Evolutionary conservation across 2,113 vertebrate genomes (phyloP).

Genomic region (Hemiscyllium ocellatum): DNA sequence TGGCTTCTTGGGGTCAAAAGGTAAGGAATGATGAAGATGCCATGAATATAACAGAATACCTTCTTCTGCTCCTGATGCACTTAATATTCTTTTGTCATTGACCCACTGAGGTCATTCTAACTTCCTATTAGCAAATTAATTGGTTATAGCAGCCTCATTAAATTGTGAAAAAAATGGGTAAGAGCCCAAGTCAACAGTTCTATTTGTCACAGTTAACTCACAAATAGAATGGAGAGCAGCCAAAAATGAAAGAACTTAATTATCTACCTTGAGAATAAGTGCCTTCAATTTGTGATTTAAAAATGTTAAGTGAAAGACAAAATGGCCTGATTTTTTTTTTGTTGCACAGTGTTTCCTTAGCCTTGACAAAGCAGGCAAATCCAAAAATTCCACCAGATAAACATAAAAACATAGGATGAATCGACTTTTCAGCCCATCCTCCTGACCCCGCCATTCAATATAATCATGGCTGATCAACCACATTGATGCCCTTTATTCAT

Average conservation of each 20-base stretch:
- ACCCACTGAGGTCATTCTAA: not conserved
- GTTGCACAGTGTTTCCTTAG: too few species aligned
- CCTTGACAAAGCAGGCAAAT: too few species aligned
- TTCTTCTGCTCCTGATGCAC: not conserved
- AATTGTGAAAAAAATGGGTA: constrained; percentile 23
- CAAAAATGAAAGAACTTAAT: constrained; percentile 6
- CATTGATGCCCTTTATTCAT: too few species aligned
- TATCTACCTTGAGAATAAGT: constrained; percentile 14
- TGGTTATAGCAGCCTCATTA: constrained; percentile 22
- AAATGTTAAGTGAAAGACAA: constrained; percentile 6
- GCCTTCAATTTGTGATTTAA: not conserved
- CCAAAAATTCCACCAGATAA: too few species aligned
- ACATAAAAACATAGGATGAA: too few species aligned
- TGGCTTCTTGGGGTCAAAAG: constrained; percentile 29
- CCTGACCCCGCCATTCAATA: too few species aligned
- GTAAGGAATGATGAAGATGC: not conserved
- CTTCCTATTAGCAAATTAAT: constrained; percentile 24
- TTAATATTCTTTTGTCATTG: constrained; percentile 13
- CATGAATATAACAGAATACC: not conserved
- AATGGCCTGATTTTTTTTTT: not conserved
- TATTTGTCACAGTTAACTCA: constrained; percentile 35
- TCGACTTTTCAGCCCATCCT: too few species aligned
- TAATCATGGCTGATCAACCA: too few species aligned
- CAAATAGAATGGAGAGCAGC: not conserved
- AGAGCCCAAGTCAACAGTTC: constrained; percentile 10